Evolutionary conservation across 2,797 vertebrate species (phyloP), one percentile per base, ranked within the genome.

Genomic region (Holocentrus rufus): DNA sequence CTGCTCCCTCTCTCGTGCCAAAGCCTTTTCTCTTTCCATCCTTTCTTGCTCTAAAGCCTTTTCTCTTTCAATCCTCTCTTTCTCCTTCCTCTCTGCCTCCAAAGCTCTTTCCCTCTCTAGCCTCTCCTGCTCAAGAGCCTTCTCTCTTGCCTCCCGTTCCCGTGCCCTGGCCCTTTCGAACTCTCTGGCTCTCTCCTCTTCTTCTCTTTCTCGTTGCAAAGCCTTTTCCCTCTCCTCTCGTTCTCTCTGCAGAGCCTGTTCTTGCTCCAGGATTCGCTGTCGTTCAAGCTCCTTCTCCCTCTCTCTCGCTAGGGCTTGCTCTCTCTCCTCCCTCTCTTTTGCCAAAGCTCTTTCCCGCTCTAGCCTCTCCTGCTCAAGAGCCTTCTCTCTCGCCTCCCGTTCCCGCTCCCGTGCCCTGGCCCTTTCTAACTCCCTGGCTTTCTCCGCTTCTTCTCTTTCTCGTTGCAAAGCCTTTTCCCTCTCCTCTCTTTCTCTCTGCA

Each of bases 381-480:
- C 86, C 39, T 76, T 90, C 66, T 91, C 89, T 20, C 42, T 65
- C 14, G 74, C 75, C n/a, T 82, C 80, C 77, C 76, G 86, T 76
- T 89, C 91, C 79, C 87, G 88, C 78, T 91, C 87, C n/a, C 42
- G 79, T 52, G 77, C 85, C 39, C 69, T 89, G 85, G 61, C 53
- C 56, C 78, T 76, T 64, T 92, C 90, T 57, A 22, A 82, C 54
- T 90, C 90, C 25, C 88, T 67, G 77, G 86, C 86, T 39, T 62
- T 77, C 65, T 91, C 84, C 36, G 53, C 84, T 74, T 91, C 87
- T 46, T 81, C 79, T 47, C 64, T 81, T 68, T 92, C 88, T 0
- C 4, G 69, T 53, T 82, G 85, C 30, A 76, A 23, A 18, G 56
- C 50, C 1, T 25, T 63, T 59, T 91, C 88, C 50, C 68, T 85